Evolutionary conservation across 2,113 vertebrate species (phyloP), one percentile per base, ranked within the genome.

Genomic region (Misgurnus anguillicaudatus): DNA sequence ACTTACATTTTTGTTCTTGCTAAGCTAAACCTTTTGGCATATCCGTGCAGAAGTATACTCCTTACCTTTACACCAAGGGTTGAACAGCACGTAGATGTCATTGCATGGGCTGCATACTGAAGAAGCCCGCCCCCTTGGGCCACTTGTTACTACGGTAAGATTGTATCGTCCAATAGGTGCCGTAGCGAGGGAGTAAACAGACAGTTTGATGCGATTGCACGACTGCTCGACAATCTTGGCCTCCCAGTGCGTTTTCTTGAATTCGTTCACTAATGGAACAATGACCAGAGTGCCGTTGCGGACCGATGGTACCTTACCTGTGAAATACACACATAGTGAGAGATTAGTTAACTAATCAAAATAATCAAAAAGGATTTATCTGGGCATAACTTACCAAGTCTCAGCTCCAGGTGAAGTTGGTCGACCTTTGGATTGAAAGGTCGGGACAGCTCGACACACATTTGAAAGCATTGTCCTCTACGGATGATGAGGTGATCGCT

Each of bases 71-170:
- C 47, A 76, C 42, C 96, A 97, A 16, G 96, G 93, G 85, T 97
- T 97, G 91, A 96, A 97, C 84, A 97, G 93, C 75, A 97, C 86
- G 85, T 92, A 83, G 62, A 95, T 85, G 81, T 91, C 90, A 19
- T 93, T 89, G 72, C 1, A 84, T 39, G 90, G 84, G n/a, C 90
- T 86, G 70, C 93, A 86, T 9, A 88, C 90, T 1, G 87, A 63
- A 3, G 86, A 81, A 11, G 80, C 87, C 39, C 91, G 89, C 0
- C 88, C 91, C 19, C 88, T 92, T 0, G 71, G 57, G 0, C 87
- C 86, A 9, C 48, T 80, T 0, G 92, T 93, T 16, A 88, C 89
- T 77, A 96, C 81, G 0, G 89, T 89, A 62, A 96, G 88, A 0
- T 91, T 89, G 63, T 95, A 97, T 55, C 92, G 91, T 77, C 95